Evolutionary conservation across 2,888 invertebrate genomes (phyloP).

Genomic region (Phymatocera aterrima): DNA sequence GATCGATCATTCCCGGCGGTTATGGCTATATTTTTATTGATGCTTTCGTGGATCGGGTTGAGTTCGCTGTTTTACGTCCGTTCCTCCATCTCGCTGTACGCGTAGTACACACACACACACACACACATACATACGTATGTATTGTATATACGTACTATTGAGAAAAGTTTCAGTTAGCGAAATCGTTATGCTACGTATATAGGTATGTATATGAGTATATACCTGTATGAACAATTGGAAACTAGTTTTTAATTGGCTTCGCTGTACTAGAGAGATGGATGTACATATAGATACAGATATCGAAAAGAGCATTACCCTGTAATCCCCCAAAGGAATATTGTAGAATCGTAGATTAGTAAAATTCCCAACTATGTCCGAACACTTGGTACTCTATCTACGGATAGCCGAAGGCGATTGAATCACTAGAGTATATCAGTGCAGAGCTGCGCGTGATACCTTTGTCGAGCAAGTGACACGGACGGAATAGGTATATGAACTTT

Average conservation of each 20-base stretch:
- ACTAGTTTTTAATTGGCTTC: slow-evolving; percentile 33
- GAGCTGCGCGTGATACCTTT: not conserved
- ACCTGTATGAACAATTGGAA: not conserved
- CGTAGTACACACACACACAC: no score
- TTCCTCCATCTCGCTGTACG: no score
- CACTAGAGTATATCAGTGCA: not conserved
- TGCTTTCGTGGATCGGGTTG: no score
- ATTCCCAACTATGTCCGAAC: not conserved
- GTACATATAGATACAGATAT: not conserved
- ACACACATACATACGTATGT: no score
- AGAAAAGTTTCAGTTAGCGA: no score
- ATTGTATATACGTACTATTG: no score
- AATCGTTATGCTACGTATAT: no score
- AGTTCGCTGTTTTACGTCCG: no score
- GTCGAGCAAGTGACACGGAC: not conserved
- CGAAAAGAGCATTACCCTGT: slow-evolving; percentile 13
- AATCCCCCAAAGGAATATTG: slow-evolving; percentile 19
- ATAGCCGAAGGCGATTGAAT: slow-evolving; percentile 11
- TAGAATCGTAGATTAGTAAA: not conserved
- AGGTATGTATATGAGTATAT: no score
- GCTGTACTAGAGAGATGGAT: not conserved
- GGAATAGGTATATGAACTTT: no score
- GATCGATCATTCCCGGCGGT: not conserved
- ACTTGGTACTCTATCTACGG: not conserved
- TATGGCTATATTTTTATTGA: no score